These are phyloP conservation scores for Pseudolaguvia tuberculata DNA, from an alignment of 2,113 vertebrate species.

Conservation along the genomic window DNA sequence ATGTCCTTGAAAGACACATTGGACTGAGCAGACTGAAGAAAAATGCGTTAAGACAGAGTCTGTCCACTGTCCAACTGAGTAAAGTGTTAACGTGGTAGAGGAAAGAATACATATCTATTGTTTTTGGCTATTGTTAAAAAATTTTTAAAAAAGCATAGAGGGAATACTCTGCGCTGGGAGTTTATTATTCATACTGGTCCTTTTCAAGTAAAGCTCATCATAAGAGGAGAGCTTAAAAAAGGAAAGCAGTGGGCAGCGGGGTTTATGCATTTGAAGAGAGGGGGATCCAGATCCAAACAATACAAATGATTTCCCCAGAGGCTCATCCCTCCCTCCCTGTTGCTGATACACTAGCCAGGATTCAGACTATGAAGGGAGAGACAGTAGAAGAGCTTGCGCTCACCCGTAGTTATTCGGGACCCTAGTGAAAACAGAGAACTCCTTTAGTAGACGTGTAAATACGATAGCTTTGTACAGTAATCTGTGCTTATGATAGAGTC, in stretches of 20 bases:
- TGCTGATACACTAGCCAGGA: constrained; percentile 10
- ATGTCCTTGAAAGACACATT: constrained; percentile 33
- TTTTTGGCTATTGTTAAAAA: constrained; percentile 48
- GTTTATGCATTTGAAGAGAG: constrained; percentile 33
- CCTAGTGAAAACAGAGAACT: constrained; percentile 13
- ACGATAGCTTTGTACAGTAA: constrained; percentile 48
- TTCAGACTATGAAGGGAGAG: constrained; percentile 28
- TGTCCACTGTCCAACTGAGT: constrained; percentile 48
- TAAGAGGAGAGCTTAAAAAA: constrained; percentile 17
- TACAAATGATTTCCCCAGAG: constrained; percentile 51
- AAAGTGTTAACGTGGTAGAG: constrained; percentile 49
- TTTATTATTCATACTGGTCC: constrained; percentile 63
- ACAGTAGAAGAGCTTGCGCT: constrained; percentile 33
- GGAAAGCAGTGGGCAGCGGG: constrained; percentile 16
- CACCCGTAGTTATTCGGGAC: constrained; percentile 1
- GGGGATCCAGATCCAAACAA: constrained; percentile 31
- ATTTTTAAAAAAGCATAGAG: constrained; percentile 31
- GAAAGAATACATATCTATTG: constrained; percentile 56
- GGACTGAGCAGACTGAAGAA: constrained; percentile 19
- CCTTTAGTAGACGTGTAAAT: constrained; percentile 34
- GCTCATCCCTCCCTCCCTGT: constrained; percentile 38
- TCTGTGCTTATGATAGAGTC: background rate
- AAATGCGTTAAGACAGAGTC: constrained; percentile 56
- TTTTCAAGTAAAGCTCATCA: constrained; percentile 44
- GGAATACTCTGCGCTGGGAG: constrained; percentile 46